phyloP scores from a whole-genome alignment of 2,113 vertebrate species.

The Stigmatopora argus region DNA sequence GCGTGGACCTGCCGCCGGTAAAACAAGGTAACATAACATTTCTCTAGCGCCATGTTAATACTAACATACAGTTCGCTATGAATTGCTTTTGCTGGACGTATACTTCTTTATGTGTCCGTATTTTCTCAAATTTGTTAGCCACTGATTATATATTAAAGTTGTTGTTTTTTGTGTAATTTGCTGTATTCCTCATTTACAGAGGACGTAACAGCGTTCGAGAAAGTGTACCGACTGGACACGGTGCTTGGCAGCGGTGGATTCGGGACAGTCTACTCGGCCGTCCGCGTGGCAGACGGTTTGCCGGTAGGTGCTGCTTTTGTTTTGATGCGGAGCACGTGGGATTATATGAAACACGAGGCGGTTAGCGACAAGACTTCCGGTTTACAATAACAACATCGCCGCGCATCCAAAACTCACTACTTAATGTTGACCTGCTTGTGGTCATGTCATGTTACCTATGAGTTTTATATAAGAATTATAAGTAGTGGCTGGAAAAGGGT shows the following conservation, averaged over 20 bases:
- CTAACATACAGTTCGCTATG: background rate
- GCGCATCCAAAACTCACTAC: background rate
- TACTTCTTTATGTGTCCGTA: background rate
- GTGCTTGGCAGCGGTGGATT: conserved; percentile 90
- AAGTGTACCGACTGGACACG: conserved; percentile 83
- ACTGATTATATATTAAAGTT: background rate
- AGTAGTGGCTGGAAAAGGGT: background rate
- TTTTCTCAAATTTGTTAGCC: background rate
- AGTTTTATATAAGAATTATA: background rate
- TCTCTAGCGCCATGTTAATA: background rate
- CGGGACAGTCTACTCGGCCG: conserved; percentile 78
- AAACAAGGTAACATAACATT: conserved; percentile 41
- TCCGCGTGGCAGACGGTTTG: conserved; percentile 71
- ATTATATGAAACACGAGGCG: background rate
- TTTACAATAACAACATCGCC: background rate
- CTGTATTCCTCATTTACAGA: conserved; percentile 68
- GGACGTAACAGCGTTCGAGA: conserved; percentile 85
- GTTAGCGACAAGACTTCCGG: background rate
- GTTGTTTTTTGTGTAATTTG: background rate
- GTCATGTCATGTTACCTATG: background rate
- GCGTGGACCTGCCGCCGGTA: conserved; percentile 82
- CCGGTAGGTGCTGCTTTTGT: conserved; percentile 76
- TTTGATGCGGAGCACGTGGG: conserved; percentile 42
- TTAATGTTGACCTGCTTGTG: background rate
- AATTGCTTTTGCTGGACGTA: background rate